A percentile compares a stretch with the other conserved stretches of the same genome.
Conservation (phyloP, 1,140 invertebrate species). For the Calliphora vicina region DNA sequence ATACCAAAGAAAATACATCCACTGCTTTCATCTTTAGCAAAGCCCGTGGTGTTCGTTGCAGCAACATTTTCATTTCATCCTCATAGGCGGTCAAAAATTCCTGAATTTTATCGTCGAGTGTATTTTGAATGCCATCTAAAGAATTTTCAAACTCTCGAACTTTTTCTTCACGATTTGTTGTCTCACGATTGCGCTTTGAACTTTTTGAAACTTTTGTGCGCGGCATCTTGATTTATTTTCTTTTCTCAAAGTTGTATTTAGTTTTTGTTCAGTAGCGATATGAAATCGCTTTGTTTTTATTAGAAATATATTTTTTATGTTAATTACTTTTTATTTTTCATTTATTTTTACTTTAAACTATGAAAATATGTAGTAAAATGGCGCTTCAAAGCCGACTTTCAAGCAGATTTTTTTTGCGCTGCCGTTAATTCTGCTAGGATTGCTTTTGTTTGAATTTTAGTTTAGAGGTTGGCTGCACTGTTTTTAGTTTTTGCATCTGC, state of each 20-base stretch:
- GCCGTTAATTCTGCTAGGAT: neutral
- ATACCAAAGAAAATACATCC: slow-evolving; percentile 43
- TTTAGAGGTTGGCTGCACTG: slow-evolving; percentile 17
- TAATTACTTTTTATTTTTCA: neutral
- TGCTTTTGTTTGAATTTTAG: neutral
- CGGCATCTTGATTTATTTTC: slow-evolving; percentile 54
- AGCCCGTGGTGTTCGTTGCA: slow-evolving; percentile 31
- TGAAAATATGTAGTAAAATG: neutral
- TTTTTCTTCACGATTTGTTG: slow-evolving; percentile 55
- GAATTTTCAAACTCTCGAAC: slow-evolving; percentile 53
- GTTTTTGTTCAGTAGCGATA: neutral
- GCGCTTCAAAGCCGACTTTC: neutral
- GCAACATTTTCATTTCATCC: slow-evolving; percentile 41
- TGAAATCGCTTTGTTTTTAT: neutral
- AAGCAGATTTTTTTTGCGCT: neutral
- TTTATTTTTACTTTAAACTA: neutral
- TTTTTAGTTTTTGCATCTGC: neutral
- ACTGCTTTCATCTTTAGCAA: slow-evolving; percentile 48
- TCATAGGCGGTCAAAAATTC: slow-evolving; percentile 43
- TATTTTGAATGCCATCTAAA: slow-evolving; percentile 47
- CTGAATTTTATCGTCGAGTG: slow-evolving; percentile 47
- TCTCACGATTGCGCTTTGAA: slow-evolving; percentile 58
- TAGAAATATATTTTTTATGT: neutral
- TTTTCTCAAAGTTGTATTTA: neutral
- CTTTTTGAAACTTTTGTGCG: slow-evolving; percentile 60